These are phyloP conservation scores for Meteorus colon DNA, from an alignment of 2,888 invertebrate species.

Conservation along the genomic window DNA sequence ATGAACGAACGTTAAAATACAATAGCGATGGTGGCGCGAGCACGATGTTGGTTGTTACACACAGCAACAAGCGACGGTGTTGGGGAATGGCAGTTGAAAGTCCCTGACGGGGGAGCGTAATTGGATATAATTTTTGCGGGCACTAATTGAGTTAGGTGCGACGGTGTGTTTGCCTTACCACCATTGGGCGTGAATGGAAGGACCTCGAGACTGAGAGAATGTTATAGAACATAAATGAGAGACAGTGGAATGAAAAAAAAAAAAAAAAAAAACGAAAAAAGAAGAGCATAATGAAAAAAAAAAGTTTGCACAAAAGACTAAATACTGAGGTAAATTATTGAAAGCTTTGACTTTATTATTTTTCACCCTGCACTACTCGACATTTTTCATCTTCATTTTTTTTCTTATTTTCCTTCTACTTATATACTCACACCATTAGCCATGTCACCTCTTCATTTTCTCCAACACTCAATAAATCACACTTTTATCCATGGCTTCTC, in stretches of 20 bases:
- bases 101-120: constrained; percentile 57
- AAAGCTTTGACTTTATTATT: constrained; percentile 31
- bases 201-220: constrained; percentile 21
- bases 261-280: not conserved
- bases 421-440: not conserved
- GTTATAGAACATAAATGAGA: not conserved
- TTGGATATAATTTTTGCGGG: constrained; percentile 67
- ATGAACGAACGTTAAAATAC: not conserved
- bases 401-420: not conserved
- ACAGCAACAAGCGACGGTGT: constrained; percentile 53
- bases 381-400: not conserved
- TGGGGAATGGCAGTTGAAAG: constrained; percentile 43
- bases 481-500: not conserved
- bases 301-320: not conserved
- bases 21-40: not conserved
- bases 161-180: constrained; percentile 61
- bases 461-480: not conserved
- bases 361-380: not conserved
- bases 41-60: constrained; percentile 51
- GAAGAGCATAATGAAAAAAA: not conserved
- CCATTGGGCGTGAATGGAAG: constrained; percentile 42
- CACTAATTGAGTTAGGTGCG: constrained; percentile 64
- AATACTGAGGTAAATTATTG: constrained; percentile 21
- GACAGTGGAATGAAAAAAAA: not conserved
- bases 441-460: not conserved